phyloP scores from a whole-genome alignment of 2,888 invertebrate genomes.

The Himalopsyche tibetana region DNA sequence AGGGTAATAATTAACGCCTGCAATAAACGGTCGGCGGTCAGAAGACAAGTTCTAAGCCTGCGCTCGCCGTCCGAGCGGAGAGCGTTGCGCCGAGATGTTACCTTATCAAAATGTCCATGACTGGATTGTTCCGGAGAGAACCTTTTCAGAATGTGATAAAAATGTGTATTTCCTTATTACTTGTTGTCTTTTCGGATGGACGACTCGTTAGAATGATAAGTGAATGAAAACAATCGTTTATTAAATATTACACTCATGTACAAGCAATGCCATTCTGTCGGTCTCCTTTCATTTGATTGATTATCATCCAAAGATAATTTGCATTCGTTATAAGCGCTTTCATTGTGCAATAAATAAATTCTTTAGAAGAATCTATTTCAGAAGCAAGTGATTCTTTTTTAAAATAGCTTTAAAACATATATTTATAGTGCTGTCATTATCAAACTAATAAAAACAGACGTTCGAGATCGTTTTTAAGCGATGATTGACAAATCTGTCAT shows the following conservation, averaged over 20 bases:
- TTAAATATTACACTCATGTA: slow-evolving; percentile 16
- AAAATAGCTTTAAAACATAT: no score
- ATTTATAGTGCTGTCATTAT: no score
- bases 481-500: no score
- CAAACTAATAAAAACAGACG: no score
- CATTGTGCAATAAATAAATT: no score
- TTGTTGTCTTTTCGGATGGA: background rate
- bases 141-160: slow-evolving; percentile 59
- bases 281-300: background rate
- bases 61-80: background rate
- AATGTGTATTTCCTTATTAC: slow-evolving; percentile 44
- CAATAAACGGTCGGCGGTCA: background rate
- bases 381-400: no score
- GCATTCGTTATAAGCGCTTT: no score
- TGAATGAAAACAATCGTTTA: slow-evolving; percentile 17
- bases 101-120: slow-evolving; percentile 59
- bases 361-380: no score
- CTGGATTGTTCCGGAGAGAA: slow-evolving; percentile 51
- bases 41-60: background rate
- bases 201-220: slow-evolving; percentile 16
- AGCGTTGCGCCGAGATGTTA: slow-evolving; percentile 52
- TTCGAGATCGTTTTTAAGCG: no score
- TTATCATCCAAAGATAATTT: no score
- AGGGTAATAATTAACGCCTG: slow-evolving; percentile 23
- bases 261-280: background rate